phyloP scores from a whole-genome alignment of 2,113 vertebrate species.

The Coregonus clupeaformis region DNA sequence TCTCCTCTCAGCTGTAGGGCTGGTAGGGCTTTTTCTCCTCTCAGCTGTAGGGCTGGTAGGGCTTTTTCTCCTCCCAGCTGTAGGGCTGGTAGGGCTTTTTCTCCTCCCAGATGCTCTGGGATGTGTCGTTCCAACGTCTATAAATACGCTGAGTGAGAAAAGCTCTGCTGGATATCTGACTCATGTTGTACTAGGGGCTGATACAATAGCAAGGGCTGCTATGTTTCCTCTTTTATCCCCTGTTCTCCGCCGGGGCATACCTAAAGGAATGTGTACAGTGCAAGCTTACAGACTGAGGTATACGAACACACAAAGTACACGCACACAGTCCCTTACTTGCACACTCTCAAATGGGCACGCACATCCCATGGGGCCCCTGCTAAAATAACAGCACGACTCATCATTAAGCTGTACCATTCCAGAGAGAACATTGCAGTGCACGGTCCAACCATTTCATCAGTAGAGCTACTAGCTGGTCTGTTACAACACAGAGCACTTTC shows the following conservation, averaged over 20 bases:
- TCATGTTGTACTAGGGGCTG: slow-evolving; percentile 7
- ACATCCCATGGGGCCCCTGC: not conserved
- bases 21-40: not conserved
- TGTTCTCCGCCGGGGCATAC: not conserved
- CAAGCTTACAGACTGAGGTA: too few species aligned
- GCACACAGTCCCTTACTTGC: not conserved
- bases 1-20: slow-evolving; percentile 6
- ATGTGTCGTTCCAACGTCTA: slow-evolving; percentile 21
- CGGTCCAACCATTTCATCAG: slow-evolving; percentile 11
- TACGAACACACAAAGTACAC: not conserved
- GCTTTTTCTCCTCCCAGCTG: slow-evolving; percentile 29
- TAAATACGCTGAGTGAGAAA: slow-evolving; percentile 30
- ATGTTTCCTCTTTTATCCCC: too few species aligned
- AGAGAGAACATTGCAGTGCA: slow-evolving; percentile 5
- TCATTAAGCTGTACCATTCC: not conserved
- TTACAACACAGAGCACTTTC: slow-evolving; percentile 2
- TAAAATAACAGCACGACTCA: not conserved
- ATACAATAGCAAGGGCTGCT: slow-evolving; percentile 1
- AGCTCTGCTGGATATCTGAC: slow-evolving; percentile 22
- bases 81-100: slow-evolving; percentile 7
- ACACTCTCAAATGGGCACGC: too few species aligned
- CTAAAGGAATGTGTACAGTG: not conserved
- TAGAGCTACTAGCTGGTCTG: not conserved
- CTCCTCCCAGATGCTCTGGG: slow-evolving; percentile 17
- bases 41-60: not conserved